These are phyloP conservation scores for Lasioglossum malachurum DNA, from an alignment of 2,888 invertebrate genomes.

Conservation along the genomic window DNA sequence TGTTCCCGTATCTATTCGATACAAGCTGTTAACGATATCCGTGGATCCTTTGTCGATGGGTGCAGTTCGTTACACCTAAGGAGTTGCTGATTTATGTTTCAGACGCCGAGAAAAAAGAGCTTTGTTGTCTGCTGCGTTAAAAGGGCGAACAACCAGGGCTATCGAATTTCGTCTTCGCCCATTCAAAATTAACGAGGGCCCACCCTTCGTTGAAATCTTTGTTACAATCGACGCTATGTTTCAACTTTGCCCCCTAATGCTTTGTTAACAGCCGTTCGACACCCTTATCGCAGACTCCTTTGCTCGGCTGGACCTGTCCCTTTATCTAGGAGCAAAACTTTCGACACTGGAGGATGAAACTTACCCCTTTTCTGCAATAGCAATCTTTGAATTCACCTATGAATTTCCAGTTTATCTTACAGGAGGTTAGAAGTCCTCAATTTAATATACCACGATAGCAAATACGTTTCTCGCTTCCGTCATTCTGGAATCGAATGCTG, in stretches of 20 bases:
- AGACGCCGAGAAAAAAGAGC: conserved; percentile 38
- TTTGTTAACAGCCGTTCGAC: conserved; percentile 61
- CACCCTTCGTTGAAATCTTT: conserved; percentile 55
- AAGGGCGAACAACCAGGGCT: conserved; percentile 46
- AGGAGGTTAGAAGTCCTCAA: too few relatives aligned
- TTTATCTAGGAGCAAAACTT: neutral
- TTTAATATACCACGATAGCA: too few relatives aligned
- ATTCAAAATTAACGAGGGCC: conserved; percentile 65
- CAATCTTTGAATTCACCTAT: too few relatives aligned
- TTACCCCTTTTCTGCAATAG: too few relatives aligned
- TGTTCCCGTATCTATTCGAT: conserved; percentile 50
- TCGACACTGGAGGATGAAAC: too few relatives aligned
- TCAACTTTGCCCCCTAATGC: conserved; percentile 26
- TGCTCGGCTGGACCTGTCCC: neutral
- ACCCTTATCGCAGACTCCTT: neutral
- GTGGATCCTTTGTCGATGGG: conserved; percentile 57
- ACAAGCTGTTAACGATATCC: conserved; percentile 57
- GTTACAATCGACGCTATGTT: conserved; percentile 56
- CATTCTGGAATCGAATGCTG: neutral
- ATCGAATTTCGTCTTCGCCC: conserved; percentile 66
- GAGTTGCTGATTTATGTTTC: conserved; percentile 59
- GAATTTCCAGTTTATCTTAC: too few relatives aligned
- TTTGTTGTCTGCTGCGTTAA: conserved; percentile 57
- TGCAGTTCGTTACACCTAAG: conserved; percentile 63
- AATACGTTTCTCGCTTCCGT: neutral